Conservation (phyloP, 2,113 vertebrate genomes). For the Grammomys dolichurus region DNA sequence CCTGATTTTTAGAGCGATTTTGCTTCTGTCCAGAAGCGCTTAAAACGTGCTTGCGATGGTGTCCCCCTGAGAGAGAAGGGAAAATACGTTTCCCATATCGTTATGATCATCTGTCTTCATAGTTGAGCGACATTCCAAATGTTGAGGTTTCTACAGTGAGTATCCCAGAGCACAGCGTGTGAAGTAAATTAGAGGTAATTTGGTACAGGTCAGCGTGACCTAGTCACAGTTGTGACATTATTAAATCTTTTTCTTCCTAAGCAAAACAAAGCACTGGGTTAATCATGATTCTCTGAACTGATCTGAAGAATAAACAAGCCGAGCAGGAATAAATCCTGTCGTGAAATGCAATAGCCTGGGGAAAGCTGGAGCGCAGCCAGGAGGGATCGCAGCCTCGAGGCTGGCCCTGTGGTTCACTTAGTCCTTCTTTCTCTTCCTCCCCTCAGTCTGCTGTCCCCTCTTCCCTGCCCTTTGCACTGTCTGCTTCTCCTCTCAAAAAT, state of each 20-base stretch:
- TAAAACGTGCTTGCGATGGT: not conserved
- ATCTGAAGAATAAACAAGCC: constrained; percentile 35
- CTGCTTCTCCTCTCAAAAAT: not conserved
- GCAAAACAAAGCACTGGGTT: constrained; percentile 35
- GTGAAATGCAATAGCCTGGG: not conserved
- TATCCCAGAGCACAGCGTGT: not conserved
- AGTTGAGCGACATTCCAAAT: constrained; percentile 16
- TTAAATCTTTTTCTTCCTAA: constrained; percentile 52
- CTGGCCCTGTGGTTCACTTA: not conserved
- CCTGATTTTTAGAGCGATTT: not conserved
- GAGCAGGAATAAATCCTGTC: not conserved
- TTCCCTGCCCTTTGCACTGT: too few species aligned
- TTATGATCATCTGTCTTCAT: constrained; percentile 7
- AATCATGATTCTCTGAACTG: constrained; percentile 15
- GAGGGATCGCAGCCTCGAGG: not conserved
- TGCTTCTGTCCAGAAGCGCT: constrained; percentile 7
- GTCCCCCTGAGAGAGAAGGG: not conserved
- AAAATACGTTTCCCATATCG: not conserved
- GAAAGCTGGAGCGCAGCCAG: not conserved
- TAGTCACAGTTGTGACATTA: constrained; percentile 46
- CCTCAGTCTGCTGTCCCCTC: not conserved
- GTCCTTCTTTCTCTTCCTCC: not conserved
- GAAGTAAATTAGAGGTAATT: constrained; percentile 52
- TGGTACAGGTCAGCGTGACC: constrained; percentile 47
- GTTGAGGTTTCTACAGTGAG: constrained; percentile 14